These are phyloP conservation scores for Antennarius striatus DNA, from an alignment of 2,113 vertebrate genomes.

Conservation along the genomic window DNA sequence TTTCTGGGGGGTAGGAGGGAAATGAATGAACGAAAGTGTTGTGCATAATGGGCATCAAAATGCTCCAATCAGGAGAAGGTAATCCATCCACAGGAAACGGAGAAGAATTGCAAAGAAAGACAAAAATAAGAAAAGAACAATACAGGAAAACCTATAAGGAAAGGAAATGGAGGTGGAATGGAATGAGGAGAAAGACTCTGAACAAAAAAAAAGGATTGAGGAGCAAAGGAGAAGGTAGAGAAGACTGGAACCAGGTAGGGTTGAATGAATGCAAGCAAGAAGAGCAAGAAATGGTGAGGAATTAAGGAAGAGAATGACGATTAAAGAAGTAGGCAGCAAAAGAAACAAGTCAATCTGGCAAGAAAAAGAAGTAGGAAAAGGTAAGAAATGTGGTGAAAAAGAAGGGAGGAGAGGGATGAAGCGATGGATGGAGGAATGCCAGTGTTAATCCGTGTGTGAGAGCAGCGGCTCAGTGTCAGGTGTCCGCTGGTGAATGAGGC, in stretches of 20 bases:
- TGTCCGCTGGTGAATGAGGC: slow-evolving; percentile 69
- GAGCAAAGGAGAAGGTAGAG: not conserved
- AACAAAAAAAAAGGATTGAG: not conserved
- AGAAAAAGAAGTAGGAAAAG: slow-evolving; percentile 3
- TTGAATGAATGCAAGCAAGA: not conserved
- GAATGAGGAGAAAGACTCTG: not conserved
- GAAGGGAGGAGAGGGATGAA: slow-evolving; percentile 31
- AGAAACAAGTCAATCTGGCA: not conserved
- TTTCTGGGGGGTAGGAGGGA: too few species aligned
- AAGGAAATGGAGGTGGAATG: not conserved
- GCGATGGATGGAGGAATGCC: slow-evolving; percentile 62
- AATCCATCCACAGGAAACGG: too few species aligned
- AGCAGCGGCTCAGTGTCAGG: slow-evolving; percentile 71
- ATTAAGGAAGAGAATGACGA: not conserved
- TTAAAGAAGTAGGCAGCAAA: not conserved
- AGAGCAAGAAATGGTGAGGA: not conserved
- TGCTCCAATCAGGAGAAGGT: too few species aligned
- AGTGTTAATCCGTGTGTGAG: slow-evolving; percentile 69
- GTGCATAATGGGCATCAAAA: too few species aligned
- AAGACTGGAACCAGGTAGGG: not conserved
- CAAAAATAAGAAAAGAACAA: too few species aligned
- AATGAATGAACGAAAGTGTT: too few species aligned
- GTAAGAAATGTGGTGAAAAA: slow-evolving; percentile 6
- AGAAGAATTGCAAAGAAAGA: too few species aligned
- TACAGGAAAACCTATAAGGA: not conserved